Base-by-base conservation (phyloP, 2,113 vertebrate genomes). In the Cyprinus carpio region DNA sequence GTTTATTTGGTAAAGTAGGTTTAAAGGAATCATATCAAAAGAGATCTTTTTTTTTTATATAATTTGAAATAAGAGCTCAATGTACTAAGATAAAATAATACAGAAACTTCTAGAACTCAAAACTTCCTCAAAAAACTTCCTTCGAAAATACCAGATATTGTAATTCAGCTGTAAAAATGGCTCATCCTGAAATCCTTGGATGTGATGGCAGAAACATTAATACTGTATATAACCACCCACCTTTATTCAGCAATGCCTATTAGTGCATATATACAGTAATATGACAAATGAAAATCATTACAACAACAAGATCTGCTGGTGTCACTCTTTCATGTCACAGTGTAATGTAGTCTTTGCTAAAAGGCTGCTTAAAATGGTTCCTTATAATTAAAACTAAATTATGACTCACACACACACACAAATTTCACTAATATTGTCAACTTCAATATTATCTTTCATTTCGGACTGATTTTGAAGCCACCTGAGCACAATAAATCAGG, bases 151-250 rank as follows among this genome's bases (percentile, higher is more conserved):
- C 11, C 11, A 15, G 15, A 23, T 75, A 75, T 10, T 29, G 43
- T 8, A 56, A 12, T 31, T 67, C 27, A 31, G 27, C 15, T 16
- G 6, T 67, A 31, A 67, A 67, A 31, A 31, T 2, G 16, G 2
- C 54, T 78, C 29, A 78, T 37, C 31, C 23, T 23, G 51, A 58
- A 77, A 77, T 77, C 51, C 75, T 56, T 78, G 51, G 20, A 78
- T 76, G 11, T 54, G 49, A 29, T 29, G 18, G 25, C 27, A 58
- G 31, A 78, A 78, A n/a, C 54, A 16, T 58, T 60, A 60, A 78
- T 27, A n/a, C n/a, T n/a, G n/a, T n/a, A 34, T 54, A 34, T 56
- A 20, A 77, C 54, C 16, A 20, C 18, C 18, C 67, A 23, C 18
- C 18, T 15, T 65, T 16, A 29, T 2, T 31, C 64, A 31, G 27